Evolutionary conservation across 2,888 invertebrate genomes (phyloP), one percentile per base, ranked within the genome.

Genomic region (Caenorhabditis sp.): DNA sequence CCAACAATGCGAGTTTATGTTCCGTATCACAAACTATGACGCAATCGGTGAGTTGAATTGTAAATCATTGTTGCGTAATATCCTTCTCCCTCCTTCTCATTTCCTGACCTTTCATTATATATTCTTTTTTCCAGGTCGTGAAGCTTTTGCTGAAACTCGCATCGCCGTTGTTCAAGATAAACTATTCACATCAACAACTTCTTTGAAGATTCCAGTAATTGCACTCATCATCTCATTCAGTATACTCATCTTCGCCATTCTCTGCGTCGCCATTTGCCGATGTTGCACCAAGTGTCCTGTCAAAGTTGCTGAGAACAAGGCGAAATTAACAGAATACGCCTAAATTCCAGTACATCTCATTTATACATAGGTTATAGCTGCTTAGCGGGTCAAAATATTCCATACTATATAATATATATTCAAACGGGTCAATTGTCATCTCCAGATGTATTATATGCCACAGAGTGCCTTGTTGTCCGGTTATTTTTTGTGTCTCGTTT

Each of bases 11-110:
- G 84, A 85, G 59, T 84, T 80, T 67, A 66, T 81, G 63, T 69
- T 85, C 63, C 74, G 80, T 25, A 71, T 86, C 59, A 78, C 81
- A 26, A 84, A 84, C 69, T 84, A 82, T 72, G 84, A 84, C 67
- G 70, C 82, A 58, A 70, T 80, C 7, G 84, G 83, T 63, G 64
- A 58, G 64, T 69, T 59, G 66, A 17, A 66, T 61, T 60, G 63
- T 71, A 71, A 71, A 71, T 67, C 57, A 60, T 58, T 20, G 60
- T 72, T 59, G 49, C 72, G 72, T 21, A 52, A 52, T 10, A 31
- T n/a, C 31, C 31, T 31, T 31, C 10, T 31, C 31, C 14, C 17
- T 7, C 14, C 7, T 38, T 7, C 38, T 14, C 38, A 38, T 38
- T 38, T 10, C 20, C 4, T 50, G 50, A 50, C 53, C 21, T 23